Percentiles rank a stretch among this genome's conserved stretches.
Conservation (phyloP, 2,888 invertebrate genomes). For the Troides helena region DNA sequence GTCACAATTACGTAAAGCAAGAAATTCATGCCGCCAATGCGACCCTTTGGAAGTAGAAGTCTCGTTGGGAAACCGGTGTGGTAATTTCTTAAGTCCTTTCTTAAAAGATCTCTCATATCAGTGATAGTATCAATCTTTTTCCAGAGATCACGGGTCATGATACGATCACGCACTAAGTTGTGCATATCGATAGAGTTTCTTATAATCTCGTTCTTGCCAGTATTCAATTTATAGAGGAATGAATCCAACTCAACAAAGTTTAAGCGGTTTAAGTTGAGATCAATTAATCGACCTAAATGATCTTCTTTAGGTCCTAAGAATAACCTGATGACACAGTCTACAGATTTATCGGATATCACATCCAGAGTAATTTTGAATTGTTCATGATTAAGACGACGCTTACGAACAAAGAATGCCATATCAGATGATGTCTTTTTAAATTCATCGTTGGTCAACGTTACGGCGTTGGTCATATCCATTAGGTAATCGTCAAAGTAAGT, state of each 20-base stretch:
- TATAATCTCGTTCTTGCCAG: conserved; percentile 83
- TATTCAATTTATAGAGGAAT: conserved; percentile 80
- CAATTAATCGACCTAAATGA: conserved; percentile 75
- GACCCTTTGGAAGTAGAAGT: conserved; percentile 86
- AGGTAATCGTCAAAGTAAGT: conserved; percentile 86
- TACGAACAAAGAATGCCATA: conserved; percentile 77
- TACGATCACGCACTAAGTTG: conserved; percentile 83
- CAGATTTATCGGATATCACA: conserved; percentile 78
- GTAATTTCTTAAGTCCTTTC: conserved; percentile 65
- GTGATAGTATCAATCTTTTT: conserved; percentile 81
- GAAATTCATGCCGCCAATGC: conserved; percentile 82
- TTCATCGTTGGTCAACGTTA: conserved; percentile 71
- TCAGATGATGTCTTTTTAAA: conserved; percentile 70
- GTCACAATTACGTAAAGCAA: conserved; percentile 82
- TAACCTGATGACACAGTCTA: conserved; percentile 82
- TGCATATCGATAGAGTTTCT: conserved; percentile 83
- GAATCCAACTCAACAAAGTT: conserved; percentile 84
- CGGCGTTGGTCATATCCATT: conserved; percentile 82
- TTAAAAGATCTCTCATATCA: conserved; percentile 55
- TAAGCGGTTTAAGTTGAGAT: conserved; percentile 79
- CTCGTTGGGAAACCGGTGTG: conserved; percentile 86
- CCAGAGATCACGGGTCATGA: conserved; percentile 82
- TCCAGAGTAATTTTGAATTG: conserved; percentile 81
- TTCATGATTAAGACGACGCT: conserved; percentile 83
- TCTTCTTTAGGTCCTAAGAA: conserved; percentile 87